A percentile compares a stretch with the other conserved stretches of the same genome.
phyloP scores from a whole-genome alignment of 2,888 invertebrate genomes.

The Apocheima hispidaria region DNA sequence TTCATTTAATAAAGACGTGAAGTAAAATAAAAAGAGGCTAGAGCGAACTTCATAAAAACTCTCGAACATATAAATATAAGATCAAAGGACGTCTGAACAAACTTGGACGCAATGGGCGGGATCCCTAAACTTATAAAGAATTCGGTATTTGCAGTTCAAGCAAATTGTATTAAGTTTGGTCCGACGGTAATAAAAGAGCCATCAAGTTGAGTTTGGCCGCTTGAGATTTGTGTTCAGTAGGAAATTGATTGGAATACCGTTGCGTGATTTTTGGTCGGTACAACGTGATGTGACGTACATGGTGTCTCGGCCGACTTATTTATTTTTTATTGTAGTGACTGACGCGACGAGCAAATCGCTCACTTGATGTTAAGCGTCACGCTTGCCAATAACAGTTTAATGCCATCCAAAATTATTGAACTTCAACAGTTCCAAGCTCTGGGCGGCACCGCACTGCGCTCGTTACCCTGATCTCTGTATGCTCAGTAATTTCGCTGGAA shows the following conservation, averaged over 20 bases:
- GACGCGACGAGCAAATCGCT: no score
- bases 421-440: no score
- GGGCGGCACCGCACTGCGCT: no score
- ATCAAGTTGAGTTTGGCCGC: slow-evolving; percentile 21
- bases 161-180: slow-evolving; percentile 60
- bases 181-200: slow-evolving; percentile 31
- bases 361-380: no score
- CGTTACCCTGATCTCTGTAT: no score
- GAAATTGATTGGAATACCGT: slow-evolving; percentile 19
- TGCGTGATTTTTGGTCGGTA: background rate
- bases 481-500: no score
- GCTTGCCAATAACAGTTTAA: no score
- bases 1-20: slow-evolving; percentile 52
- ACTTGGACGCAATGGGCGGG: slow-evolving; percentile 31
- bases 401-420: no score
- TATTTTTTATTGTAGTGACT: no score
- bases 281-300: no score
- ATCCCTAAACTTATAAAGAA: slow-evolving; percentile 55
- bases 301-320: no score
- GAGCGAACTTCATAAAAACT: slow-evolving; percentile 56
- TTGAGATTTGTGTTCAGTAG: slow-evolving; percentile 26
- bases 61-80: slow-evolving; percentile 57
- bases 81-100: slow-evolving; percentile 59
- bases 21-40: slow-evolving; percentile 59
- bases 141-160: slow-evolving; percentile 51